Base-by-base conservation (phyloP, 2,888 invertebrate genomes). In the Ophion ellenae region DNA sequence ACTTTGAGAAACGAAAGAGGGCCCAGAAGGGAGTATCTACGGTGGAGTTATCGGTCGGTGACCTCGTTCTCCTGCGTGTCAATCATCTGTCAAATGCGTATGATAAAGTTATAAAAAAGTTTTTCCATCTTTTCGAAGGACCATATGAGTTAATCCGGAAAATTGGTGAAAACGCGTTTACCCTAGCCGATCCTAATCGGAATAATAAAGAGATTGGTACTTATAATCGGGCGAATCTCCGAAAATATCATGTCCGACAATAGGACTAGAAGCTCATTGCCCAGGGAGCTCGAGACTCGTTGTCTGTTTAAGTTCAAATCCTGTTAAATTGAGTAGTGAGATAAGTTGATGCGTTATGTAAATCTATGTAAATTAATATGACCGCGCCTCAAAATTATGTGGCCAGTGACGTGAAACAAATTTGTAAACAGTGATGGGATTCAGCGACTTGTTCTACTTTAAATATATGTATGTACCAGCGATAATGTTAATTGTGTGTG, bases 81-180 rank as follows among this genome's bases (percentile, higher is more conserved):
- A 45, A 20, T 11, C 59, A 75, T 61, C 14, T 40, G 2, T 63
- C 75, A 2, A 61, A 4, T 4, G 59, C 59, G 9, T 14, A 5
- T 9, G 61, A 61, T 36, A 24, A 5, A 14, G 17, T 61, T 11
- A 75, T 53, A 0, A 59, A 75, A 6, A 75, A 75, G 59, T 75
- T 75, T 63, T 75, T 75, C 59, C 75, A 75, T 75, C 24, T 75
- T 20, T 63, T 28, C 32, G 28, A 40, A 14, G 75, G 75, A 28
- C 75, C 75, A 32, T 75, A 75, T 61, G 17, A 61, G 36, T 6
- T 75, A 11, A 24, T 17, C 10, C 11, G 32, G 3, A 45, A 14
- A 14, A 24, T 75, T 2, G 75, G 75, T 0, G 10, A 20, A 11
- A 61, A 75, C 20, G 75, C 63, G 5, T 28, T 61, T 75, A 6